These are phyloP conservation scores for Camptogramma bilineatum DNA, from an alignment of 2,888 invertebrate species.

Conservation along the genomic window DNA sequence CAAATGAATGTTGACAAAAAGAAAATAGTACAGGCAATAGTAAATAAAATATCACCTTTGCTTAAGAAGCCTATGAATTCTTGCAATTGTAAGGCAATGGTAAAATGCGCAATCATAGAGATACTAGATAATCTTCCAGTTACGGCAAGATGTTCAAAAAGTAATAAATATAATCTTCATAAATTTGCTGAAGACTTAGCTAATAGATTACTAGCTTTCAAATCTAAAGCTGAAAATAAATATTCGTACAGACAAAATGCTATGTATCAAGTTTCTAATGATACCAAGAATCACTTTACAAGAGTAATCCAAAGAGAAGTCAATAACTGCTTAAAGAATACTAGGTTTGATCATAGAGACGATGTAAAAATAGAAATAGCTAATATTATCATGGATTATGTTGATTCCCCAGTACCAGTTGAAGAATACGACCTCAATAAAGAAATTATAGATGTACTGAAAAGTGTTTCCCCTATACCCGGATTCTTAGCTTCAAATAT, in stretches of 20 bases:
- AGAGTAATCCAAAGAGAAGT: slow-evolving; percentile 18
- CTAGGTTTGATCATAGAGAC: slow-evolving; percentile 16
- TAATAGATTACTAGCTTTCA: slow-evolving; percentile 27
- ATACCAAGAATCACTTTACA: slow-evolving; percentile 10
- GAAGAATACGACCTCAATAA: slow-evolving; percentile 26
- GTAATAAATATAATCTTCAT: slow-evolving; percentile 5
- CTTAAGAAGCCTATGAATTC: slow-evolving; percentile 18
- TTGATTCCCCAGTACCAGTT: slow-evolving; percentile 19
- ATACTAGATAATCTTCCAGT: slow-evolving; percentile 30
- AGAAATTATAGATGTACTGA: slow-evolving; percentile 38
- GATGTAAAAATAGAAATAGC: slow-evolving; percentile 23
- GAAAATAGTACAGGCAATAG: slow-evolving; percentile 21
- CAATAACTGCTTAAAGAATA: slow-evolving; percentile 28
- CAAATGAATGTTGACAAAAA: slow-evolving; percentile 14
- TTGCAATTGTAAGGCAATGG: slow-evolving; percentile 14
- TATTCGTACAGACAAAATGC: slow-evolving; percentile 7
- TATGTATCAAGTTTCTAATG: background rate
- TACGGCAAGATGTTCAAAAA: slow-evolving; percentile 13
- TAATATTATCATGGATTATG: slow-evolving; percentile 22
- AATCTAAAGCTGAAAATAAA: slow-evolving; percentile 16
- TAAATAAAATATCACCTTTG: slow-evolving; percentile 17
- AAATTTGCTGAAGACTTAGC: slow-evolving; percentile 35
- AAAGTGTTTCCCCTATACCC: slow-evolving; percentile 32
- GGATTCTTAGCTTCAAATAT: slow-evolving; percentile 40
- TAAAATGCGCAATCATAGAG: slow-evolving; percentile 33